phyloP scores from a whole-genome alignment of 2,888 invertebrate genomes.

The Napeogenes sylphis region DNA sequence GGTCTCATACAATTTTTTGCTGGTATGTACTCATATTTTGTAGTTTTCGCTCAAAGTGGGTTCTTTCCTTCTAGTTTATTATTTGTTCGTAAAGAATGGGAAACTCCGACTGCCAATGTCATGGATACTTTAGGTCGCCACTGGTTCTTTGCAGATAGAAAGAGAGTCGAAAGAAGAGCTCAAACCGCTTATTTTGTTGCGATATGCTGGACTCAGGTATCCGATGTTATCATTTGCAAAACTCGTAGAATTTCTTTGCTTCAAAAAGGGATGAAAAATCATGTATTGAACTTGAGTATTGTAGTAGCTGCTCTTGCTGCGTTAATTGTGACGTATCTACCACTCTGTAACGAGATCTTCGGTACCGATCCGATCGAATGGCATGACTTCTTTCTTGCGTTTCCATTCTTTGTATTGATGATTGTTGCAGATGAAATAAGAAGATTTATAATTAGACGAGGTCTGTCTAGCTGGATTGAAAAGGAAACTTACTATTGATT shows the following conservation, averaged over 20 bases:
- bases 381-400: conserved; percentile 83
- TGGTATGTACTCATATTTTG: conserved; percentile 87
- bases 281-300: conserved; percentile 80
- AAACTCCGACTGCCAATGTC: conserved; percentile 78
- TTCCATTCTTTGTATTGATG: conserved; percentile 86
- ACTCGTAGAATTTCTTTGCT: conserved; percentile 84
- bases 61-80: conserved; percentile 83
- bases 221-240: conserved; percentile 88
- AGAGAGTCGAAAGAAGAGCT: conserved; percentile 83
- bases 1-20: conserved; percentile 90
- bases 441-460: conserved; percentile 81
- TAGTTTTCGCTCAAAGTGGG: conserved; percentile 87
- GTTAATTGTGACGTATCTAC: conserved; percentile 81
- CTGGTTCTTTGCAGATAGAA: conserved; percentile 84
- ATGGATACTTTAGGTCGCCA: conserved; percentile 85
- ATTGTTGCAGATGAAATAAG: conserved; percentile 85
- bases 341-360: conserved; percentile 81
- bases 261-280: conserved; percentile 86
- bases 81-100: conserved; percentile 85
- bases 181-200: conserved; percentile 89
- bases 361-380: conserved; percentile 83
- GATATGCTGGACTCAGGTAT: conserved; percentile 86
- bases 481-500: conserved; percentile 84
- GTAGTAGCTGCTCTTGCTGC: conserved; percentile 81
- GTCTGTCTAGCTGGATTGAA: conserved; percentile 84